Percentiles rank a stretch among this genome's conserved stretches.
Evolutionary conservation across 2,888 invertebrate species (phyloP).

Genomic region (Matsumyia berberina): DNA sequence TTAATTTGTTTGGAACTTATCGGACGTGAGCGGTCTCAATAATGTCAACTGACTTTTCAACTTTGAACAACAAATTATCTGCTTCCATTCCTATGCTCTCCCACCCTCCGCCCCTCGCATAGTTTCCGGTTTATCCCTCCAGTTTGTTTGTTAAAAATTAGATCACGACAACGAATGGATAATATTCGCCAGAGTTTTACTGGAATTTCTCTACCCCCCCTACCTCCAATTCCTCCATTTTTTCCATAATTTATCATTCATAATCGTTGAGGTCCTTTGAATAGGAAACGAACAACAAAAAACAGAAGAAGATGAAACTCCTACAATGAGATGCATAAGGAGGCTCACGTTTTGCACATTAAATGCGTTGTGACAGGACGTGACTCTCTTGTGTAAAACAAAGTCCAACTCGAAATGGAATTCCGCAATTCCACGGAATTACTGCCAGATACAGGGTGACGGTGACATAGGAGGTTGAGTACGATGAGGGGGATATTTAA

Average conservation of each 20-base stretch:
- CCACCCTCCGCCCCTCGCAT: slow-evolving; percentile 22
- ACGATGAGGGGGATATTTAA: slow-evolving; percentile 47
- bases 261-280: slow-evolving; percentile 62
- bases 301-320: slow-evolving; percentile 4
- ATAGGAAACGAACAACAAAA: not conserved
- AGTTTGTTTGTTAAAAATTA: slow-evolving; percentile 65
- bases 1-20: slow-evolving; percentile 67
- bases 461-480: not conserved
- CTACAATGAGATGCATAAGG: slow-evolving; percentile 52
- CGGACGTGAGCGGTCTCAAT: slow-evolving; percentile 61
- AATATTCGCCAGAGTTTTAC: slow-evolving; percentile 67
- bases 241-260: slow-evolving; percentile 67
- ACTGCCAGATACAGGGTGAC: slow-evolving; percentile 9
- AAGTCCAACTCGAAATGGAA: slow-evolving; percentile 72
- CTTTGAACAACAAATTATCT: slow-evolving; percentile 34
- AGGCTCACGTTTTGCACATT: slow-evolving; percentile 78
- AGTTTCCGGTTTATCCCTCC: slow-evolving; percentile 10
- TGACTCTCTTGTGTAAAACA: slow-evolving; percentile 77
- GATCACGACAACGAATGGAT: slow-evolving; percentile 70
- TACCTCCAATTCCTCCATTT: slow-evolving; percentile 13
- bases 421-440: slow-evolving; percentile 72
- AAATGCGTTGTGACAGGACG: slow-evolving; percentile 78
- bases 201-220: slow-evolving; percentile 31
- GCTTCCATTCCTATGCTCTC: not conserved
- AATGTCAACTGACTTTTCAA: slow-evolving; percentile 52